phyloP scores from a whole-genome alignment of 2,113 vertebrate genomes.

The Zapus hudsonius region DNA sequence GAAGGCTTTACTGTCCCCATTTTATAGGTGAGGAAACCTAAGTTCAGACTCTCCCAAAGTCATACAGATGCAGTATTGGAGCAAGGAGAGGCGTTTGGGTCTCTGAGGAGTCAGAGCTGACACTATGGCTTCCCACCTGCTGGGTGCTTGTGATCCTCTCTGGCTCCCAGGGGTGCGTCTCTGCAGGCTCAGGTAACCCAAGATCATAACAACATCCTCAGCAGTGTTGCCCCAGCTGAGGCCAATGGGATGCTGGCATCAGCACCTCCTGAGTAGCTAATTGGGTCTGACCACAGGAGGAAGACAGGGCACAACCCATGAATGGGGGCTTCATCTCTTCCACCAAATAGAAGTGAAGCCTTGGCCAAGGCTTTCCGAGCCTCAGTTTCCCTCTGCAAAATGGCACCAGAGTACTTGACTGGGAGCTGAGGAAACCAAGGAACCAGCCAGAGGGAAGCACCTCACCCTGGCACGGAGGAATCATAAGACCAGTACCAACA shows the following conservation, averaged over 20 bases:
- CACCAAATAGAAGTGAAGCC: not conserved
- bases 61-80: not conserved
- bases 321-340: not conserved
- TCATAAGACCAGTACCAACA: not conserved
- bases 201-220: conserved; percentile 39
- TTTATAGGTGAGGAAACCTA: conserved; percentile 3
- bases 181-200: conserved; percentile 42
- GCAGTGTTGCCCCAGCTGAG: not conserved
- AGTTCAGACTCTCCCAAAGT: not conserved
- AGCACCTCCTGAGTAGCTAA: not conserved
- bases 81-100: not conserved
- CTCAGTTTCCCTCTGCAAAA: not conserved
- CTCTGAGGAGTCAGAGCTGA: not conserved
- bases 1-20: not conserved
- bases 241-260: not conserved
- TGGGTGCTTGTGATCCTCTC: not conserved
- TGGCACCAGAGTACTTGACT: not conserved
- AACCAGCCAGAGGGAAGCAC: not conserved
- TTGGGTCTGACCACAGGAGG: not conserved
- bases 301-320: not conserved
- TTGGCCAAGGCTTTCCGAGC: not conserved
- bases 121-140: not conserved
- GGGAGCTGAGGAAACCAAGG: not conserved
- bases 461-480: not conserved
- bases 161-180: not conserved